These are phyloP conservation scores for Pandemis cinnamomeana DNA, from an alignment of 2,888 invertebrate genomes.

Conservation along the genomic window DNA sequence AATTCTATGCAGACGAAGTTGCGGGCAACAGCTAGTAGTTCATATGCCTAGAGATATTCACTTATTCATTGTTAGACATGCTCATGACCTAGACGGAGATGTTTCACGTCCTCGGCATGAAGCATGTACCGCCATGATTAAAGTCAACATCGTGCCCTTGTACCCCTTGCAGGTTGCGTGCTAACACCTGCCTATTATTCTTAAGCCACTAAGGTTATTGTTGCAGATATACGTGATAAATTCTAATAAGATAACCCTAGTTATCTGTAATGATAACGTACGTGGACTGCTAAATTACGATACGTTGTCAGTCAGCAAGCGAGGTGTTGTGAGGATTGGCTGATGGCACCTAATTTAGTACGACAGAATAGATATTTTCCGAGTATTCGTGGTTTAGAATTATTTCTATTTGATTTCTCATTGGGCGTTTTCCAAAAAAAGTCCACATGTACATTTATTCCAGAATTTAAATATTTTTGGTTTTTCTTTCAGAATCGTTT, in stretches of 20 bases:
- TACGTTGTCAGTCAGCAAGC: too few species aligned
- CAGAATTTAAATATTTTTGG: too few species aligned
- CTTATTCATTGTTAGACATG: conserved; percentile 23
- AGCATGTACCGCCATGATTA: conserved; percentile 45
- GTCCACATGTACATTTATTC: too few species aligned
- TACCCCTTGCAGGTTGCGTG: conserved; percentile 68
- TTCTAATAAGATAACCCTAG: conserved; percentile 31
- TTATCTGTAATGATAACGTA: neutral
- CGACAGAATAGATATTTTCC: too few species aligned
- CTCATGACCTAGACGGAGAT: conserved; percentile 38
- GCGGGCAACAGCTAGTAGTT: too few species aligned
- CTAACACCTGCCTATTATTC: conserved; percentile 40
- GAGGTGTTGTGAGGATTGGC: too few species aligned
- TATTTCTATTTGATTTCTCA: too few species aligned
- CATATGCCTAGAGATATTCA: neutral
- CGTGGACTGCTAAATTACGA: neutral
- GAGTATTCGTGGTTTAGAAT: too few species aligned
- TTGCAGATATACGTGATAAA: conserved; percentile 54
- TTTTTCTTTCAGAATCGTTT: too few species aligned
- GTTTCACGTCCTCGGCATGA: conserved; percentile 30
- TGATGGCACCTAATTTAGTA: too few species aligned
- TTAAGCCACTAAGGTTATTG: conserved; percentile 52
- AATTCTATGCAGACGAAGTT: too few species aligned
- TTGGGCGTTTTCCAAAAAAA: too few species aligned
- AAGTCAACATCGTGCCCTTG: conserved; percentile 67